A percentile compares a stretch with the other conserved stretches of the same genome.
These are phyloP conservation scores for Coecobrya sp. DNA, from an alignment of 2,888 invertebrate species.

Conservation along the genomic window DNA sequence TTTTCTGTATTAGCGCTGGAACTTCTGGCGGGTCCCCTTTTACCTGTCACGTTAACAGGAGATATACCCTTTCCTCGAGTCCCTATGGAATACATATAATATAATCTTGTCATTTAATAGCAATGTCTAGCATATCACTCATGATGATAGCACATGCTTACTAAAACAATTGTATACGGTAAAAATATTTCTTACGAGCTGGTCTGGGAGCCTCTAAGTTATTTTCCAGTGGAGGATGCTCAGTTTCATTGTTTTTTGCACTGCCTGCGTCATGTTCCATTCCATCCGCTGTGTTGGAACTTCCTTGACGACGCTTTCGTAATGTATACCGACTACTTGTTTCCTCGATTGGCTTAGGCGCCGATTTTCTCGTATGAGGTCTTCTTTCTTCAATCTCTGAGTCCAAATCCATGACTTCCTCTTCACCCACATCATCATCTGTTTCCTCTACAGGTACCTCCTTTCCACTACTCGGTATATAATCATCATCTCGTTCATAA, in stretches of 20 bases:
- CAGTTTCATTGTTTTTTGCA: background rate
- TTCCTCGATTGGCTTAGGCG: background rate
- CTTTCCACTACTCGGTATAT: conserved; percentile 28
- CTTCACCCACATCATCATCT: background rate
- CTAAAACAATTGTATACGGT: no score
- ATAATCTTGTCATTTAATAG: no score
- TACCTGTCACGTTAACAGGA: background rate
- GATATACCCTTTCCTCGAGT: background rate
- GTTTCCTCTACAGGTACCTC: background rate
- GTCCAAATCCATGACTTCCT: background rate
- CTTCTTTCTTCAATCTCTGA: background rate
- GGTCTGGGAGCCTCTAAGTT: background rate
- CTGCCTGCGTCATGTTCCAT: background rate
- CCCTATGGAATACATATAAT: background rate
- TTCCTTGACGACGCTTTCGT: background rate
- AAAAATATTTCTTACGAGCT: background rate
- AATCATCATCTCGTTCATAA: conserved; percentile 45
- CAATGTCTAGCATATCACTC: no score
- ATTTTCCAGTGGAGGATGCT: background rate
- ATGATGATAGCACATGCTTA: no score
- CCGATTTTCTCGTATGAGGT: background rate
- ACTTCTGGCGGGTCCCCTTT: background rate
- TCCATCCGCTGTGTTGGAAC: background rate
- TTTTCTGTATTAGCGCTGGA: background rate
- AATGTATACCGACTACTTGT: background rate